Conservation (phyloP, 2,113 vertebrate genomes). For the Sturnus vulgaris region DNA sequence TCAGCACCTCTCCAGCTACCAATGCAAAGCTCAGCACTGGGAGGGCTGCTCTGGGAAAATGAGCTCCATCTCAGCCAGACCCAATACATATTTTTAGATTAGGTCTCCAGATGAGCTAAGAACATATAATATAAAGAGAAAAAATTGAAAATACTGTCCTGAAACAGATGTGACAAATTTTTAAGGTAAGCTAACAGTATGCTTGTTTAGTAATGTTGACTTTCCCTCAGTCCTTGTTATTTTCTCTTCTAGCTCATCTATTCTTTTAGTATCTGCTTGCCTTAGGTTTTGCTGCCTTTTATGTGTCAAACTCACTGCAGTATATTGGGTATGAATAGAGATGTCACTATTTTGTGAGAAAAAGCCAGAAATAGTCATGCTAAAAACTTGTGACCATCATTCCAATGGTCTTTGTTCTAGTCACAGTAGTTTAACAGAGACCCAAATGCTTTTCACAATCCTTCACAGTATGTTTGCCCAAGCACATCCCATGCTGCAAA, state of each 20-base stretch:
- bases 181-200: background rate
- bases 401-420: background rate
- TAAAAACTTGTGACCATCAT: background rate
- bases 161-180: background rate
- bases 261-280: background rate
- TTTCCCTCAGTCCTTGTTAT: background rate
- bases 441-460: background rate
- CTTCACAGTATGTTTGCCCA: background rate
- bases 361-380: background rate
- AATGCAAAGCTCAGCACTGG: background rate
- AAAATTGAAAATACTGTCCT: background rate
- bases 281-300: background rate
- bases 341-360: background rate
- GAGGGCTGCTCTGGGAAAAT: background rate
- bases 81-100: background rate
- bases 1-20: background rate
- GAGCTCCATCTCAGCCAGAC: background rate
- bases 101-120: background rate
- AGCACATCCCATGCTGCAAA: background rate
- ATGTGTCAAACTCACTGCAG: background rate
- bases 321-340: background rate
- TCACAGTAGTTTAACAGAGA: background rate
- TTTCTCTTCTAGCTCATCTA: background rate
- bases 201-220: background rate
- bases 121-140: background rate